A percentile compares a stretch with the other conserved stretches of the same genome.
Conservation (phyloP, 2,888 invertebrate species). For the Platynereis dumerilii region DNA sequence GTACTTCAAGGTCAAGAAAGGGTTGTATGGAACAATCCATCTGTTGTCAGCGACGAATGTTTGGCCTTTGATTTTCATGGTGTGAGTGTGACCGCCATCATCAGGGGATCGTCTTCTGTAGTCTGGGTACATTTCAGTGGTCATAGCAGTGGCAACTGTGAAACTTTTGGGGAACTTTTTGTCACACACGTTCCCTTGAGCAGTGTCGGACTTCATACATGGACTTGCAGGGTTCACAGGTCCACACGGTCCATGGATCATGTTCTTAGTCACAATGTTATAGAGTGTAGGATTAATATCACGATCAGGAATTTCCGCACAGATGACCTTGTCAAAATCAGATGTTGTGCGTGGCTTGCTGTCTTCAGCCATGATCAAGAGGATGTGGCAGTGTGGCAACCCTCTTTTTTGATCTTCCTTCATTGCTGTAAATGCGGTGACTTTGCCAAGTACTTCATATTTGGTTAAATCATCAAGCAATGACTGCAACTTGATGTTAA, state of each 20-base stretch:
- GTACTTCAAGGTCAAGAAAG: slow-evolving; percentile 35
- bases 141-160: neutral
- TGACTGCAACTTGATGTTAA: no score
- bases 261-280: slow-evolving; percentile 35
- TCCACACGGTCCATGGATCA: slow-evolving; percentile 50
- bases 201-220: slow-evolving; percentile 38
- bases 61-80: neutral
- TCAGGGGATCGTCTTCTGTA: slow-evolving; percentile 14
- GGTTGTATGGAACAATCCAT: slow-evolving; percentile 58
- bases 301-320: slow-evolving; percentile 44
- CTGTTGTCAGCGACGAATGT: neutral
- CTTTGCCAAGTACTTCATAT: no score
- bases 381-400: no score
- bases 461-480: no score
- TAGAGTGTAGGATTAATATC: slow-evolving; percentile 30
- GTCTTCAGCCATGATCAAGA: no score
- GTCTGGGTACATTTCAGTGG: slow-evolving; percentile 17
- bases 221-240: slow-evolving; percentile 19
- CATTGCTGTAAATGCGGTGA: no score
- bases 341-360: slow-evolving; percentile 23
- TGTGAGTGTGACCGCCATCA: neutral
- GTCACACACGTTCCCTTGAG: slow-evolving; percentile 45
- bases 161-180: slow-evolving; percentile 18
- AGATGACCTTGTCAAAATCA: slow-evolving; percentile 36
- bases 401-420: no score